Conservation (phyloP, 2,113 vertebrate genomes). For the Ameiurus melas region DNA sequence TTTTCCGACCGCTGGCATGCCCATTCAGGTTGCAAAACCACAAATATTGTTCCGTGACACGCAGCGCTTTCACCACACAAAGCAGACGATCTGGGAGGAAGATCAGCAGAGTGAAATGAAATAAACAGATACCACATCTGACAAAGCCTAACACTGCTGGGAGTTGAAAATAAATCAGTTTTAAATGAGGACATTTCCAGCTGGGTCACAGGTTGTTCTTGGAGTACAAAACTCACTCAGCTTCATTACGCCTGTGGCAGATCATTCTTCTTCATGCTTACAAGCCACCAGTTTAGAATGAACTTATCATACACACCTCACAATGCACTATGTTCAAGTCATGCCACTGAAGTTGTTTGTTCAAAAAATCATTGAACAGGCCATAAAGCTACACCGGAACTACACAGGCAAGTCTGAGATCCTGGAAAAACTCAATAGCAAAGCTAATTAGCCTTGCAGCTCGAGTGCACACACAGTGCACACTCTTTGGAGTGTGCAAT, state of each 20-base stretch:
- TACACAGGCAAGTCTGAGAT: not conserved
- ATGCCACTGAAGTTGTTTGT: not conserved
- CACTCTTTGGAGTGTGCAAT: too few relatives aligned
- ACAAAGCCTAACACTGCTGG: not conserved
- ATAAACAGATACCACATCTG: constrained; percentile 29
- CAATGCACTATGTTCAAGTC: not conserved
- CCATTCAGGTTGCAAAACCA: not conserved
- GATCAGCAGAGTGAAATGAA: constrained; percentile 19
- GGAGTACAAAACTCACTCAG: not conserved
- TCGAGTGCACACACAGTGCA: too few relatives aligned
- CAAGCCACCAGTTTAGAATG: not conserved
- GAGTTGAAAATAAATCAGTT: not conserved
- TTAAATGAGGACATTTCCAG: not conserved
- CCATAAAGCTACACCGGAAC: not conserved
- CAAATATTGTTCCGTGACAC: not conserved
- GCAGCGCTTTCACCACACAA: not conserved
- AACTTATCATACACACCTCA: not conserved
- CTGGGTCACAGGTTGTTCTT: constrained; percentile 10
- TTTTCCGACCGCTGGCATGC: not conserved
- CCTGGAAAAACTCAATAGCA: not conserved
- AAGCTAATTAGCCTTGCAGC: not conserved
- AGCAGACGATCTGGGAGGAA: constrained; percentile 1
- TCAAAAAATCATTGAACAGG: not conserved
- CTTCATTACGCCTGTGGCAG: constrained; percentile 1
- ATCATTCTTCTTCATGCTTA: not conserved